Conservation (phyloP, 2,113 vertebrate genomes). For the Haemorhous mexicanus region DNA sequence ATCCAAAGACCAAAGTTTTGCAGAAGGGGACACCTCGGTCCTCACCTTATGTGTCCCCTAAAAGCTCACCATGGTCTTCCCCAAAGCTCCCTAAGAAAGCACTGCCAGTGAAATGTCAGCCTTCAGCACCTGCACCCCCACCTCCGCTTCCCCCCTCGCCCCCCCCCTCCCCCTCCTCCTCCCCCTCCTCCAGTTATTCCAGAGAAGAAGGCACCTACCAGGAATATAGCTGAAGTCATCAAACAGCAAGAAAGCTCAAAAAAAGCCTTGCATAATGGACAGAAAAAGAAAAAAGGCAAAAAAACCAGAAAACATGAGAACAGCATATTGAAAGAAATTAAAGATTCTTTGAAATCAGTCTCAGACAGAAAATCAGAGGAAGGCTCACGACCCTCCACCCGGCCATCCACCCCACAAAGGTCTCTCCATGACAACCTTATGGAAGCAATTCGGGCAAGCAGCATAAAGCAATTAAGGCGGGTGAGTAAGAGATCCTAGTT, state of each 20-base stretch:
- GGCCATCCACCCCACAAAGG: slow-evolving; percentile 89
- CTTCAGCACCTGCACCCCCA: slow-evolving; percentile 20
- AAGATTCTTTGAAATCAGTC: slow-evolving; percentile 87
- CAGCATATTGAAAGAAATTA: slow-evolving; percentile 88
- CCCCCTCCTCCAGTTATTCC: slow-evolving; percentile 56
- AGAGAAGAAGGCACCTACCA: slow-evolving; percentile 82
- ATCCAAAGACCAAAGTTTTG: slow-evolving; percentile 81
- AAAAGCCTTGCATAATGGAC: slow-evolving; percentile 74
- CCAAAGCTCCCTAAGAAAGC: slow-evolving; percentile 82
- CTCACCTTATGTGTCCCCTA: slow-evolving; percentile 85
- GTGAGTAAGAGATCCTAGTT: slow-evolving; percentile 70
- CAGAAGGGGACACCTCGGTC: slow-evolving; percentile 81
- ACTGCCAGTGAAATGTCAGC: slow-evolving; percentile 65
- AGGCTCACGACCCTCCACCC: slow-evolving; percentile 73
- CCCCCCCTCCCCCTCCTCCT: slow-evolving; percentile 32
- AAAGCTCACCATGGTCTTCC: slow-evolving; percentile 83
- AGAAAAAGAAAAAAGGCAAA: slow-evolving; percentile 82
- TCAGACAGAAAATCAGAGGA: slow-evolving; percentile 83
- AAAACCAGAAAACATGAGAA: slow-evolving; percentile 83
- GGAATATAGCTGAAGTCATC: slow-evolving; percentile 93
- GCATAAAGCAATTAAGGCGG: slow-evolving; percentile 76
- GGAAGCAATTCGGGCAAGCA: slow-evolving; percentile 90
- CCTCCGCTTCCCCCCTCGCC: slow-evolving; percentile 48
- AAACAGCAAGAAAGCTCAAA: slow-evolving; percentile 83
- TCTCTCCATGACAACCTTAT: slow-evolving; percentile 91